Evolutionary conservation across 2,888 invertebrate species (phyloP), one percentile per base, ranked within the genome.

Genomic region (Pachliopta kotzebuea): DNA sequence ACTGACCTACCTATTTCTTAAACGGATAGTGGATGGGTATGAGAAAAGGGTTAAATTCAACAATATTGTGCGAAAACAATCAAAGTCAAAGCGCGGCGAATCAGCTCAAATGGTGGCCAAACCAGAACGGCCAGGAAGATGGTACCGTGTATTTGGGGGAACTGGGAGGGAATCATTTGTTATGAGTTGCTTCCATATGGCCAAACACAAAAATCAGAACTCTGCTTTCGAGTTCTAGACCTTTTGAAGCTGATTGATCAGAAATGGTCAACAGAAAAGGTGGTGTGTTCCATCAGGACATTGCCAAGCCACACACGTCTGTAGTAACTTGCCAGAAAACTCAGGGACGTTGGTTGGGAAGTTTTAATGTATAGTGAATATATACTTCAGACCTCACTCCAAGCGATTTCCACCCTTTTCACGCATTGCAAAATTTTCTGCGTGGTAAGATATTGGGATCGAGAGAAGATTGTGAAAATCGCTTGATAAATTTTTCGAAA

Each of bases 381-480:
- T 52, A 52, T 21, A 52, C 21, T 21, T 11, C 6, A 14, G 23
- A 52, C 52, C 23, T 52, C 4, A 14, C 23, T 21, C 52, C 23
- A 52, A 52, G 52, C 52, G 52, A 23, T 52, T 52, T 21, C 52
- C 52, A 21, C 21, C 21, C 14, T 52, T 52, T 52, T 52, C 52
- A 21, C 45, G 45, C 45, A n/a, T 45, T 45, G 45, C 45, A 45
- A 45, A 45, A 17, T 14, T 45, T 45, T 18, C 45, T n/a, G 52
- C 2, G 52, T 52, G 52, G 1, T 20, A 52, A 21, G 31, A 52
- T 21, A 21, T 52, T 52, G 23, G 0, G 20, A 52, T 52, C 21
- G n/a, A n/a, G n/a, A 52, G 52, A 52, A 52, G 52, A 52, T 52
- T 52, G 52, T 52, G 52, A 52, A 52, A 52, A 45, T 45, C 21